Base-by-base conservation (phyloP, 2,113 vertebrate species). In the Kryptolebias marmoratus region DNA sequence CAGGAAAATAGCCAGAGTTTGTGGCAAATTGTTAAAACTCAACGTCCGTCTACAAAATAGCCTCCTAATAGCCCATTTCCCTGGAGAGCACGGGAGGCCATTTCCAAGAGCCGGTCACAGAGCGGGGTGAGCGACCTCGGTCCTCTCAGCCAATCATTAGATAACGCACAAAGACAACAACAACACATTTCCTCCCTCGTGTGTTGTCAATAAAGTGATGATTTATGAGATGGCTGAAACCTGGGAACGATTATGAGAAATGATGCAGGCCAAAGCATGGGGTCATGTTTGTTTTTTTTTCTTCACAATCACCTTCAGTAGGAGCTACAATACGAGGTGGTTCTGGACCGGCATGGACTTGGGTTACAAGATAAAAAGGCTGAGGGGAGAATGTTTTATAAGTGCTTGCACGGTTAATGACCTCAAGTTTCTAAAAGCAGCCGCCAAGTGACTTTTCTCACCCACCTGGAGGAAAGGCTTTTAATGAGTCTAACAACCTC, bases 401-500 rank as follows among this genome's bases (percentile, higher is more conserved):
- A 78, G 72, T 77, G 68, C 60, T 65, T 44, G 61, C 67, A 77
- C 62, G 31, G 31, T 84, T 22, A 80, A 87, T 87, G 64, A 54
- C 57, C 48, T 69, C 28, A 1, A 60, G 73, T 57, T 63, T 45
- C 60, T 32, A 28, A 49, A 75, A 64, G 66, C 79, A 76, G 76
- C 56, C 18, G 44, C 65, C 14, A 42, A 16, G 42, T 72, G 81
- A 86, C 76, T 72, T 36, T 44, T 68, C 56, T 88, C 75, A 71
- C 70, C 64, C 77, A 58, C 78, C 82, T 82, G 13, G 48, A 75
- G 79, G 80, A 65, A 44, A 68, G 70, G 28, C 83, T 42, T 89
- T 87, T 86, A 91, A 90, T 80, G 82, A 87, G 71, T 44, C 64
- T 1, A 56, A 72, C 72, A 57, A 22, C 16, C 28, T 28, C 22